A percentile compares a stretch with the other conserved stretches of the same genome.
Evolutionary conservation across 30 jellyfish, hydroid and myxozoan species (phyloP).

Genomic region (Cassiopea xamachana): DNA sequence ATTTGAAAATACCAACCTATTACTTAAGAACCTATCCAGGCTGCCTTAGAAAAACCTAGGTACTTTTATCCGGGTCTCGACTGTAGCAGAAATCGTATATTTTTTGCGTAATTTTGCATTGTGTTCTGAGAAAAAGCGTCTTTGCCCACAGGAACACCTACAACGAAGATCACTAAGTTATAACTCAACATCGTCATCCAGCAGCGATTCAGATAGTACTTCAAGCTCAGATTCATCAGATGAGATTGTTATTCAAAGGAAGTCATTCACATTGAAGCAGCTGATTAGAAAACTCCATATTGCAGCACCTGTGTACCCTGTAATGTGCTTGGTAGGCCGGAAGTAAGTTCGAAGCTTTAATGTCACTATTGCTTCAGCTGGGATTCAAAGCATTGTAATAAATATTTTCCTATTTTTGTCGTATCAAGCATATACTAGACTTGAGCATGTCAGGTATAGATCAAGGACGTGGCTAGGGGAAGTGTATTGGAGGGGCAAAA

Average conservation of each 20-base stretch:
- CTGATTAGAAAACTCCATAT: conserved; percentile 89
- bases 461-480: too few species aligned
- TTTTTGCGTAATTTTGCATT: too few species aligned
- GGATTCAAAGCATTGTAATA: too few species aligned
- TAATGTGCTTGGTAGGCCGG: conserved; percentile 88
- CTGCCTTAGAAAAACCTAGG: too few species aligned
- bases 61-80: too few species aligned
- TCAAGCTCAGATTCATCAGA: conserved; percentile 1
- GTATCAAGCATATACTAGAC: too few species aligned
- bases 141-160: background rate
- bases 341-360: conserved; percentile 18
- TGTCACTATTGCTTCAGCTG: background rate
- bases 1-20: too few species aligned
- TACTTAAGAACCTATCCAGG: too few species aligned
- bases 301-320: conserved; percentile 82
- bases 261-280: conserved; percentile 81
- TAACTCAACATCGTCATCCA: background rate
- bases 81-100: too few species aligned
- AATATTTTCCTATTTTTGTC: too few species aligned
- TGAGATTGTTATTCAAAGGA: conserved; percentile 46
- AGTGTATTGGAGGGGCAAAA: too few species aligned
- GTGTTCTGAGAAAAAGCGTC: background rate
- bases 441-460: too few species aligned
- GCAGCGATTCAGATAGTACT: background rate
- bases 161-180: background rate